These are phyloP conservation scores for Cordilura impudica DNA, from an alignment of 2,888 invertebrate species.

Conservation along the genomic window DNA sequence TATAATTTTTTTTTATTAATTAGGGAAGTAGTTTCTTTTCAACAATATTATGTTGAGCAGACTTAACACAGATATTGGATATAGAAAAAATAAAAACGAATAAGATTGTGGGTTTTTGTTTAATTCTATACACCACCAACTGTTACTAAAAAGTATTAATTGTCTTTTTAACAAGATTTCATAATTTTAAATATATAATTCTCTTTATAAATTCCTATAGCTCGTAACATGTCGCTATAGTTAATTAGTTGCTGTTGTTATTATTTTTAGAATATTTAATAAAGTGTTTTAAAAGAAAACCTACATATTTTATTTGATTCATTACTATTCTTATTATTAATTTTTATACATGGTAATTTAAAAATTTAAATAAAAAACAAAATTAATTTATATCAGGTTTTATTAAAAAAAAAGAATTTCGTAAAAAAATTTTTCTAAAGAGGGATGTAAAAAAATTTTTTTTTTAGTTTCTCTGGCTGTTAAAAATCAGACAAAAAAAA, in stretches of 20 bases:
- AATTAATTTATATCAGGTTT: neutral
- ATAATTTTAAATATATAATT: constrained; percentile 31
- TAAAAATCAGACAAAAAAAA: neutral
- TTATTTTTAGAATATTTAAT: neutral
- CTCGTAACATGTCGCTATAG: neutral
- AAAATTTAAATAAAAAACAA: neutral
- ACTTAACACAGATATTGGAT: neutral
- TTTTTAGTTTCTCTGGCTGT: neutral
- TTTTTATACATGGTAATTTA: neutral
- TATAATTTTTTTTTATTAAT: constrained; percentile 3
- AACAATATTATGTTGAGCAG: neutral
- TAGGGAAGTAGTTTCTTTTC: constrained; percentile 13
- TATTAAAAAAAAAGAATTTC: too few relatives aligned
- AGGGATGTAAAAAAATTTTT: neutral
- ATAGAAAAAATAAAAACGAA: neutral
- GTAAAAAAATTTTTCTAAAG: too few relatives aligned
- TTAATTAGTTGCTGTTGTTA: constrained; percentile 19
- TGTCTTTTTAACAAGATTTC: constrained; percentile 39
- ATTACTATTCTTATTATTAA: too few relatives aligned
- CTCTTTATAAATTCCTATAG: neutral
- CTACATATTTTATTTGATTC: constrained; percentile 4
- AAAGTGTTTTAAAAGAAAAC: constrained; percentile 4
- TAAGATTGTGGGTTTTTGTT: constrained; percentile 25
- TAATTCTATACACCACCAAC: constrained; percentile 26
- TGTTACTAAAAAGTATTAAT: constrained; percentile 19